Conservation (phyloP, 2,797 vertebrate genomes). For the Epinephelus awoara region DNA sequence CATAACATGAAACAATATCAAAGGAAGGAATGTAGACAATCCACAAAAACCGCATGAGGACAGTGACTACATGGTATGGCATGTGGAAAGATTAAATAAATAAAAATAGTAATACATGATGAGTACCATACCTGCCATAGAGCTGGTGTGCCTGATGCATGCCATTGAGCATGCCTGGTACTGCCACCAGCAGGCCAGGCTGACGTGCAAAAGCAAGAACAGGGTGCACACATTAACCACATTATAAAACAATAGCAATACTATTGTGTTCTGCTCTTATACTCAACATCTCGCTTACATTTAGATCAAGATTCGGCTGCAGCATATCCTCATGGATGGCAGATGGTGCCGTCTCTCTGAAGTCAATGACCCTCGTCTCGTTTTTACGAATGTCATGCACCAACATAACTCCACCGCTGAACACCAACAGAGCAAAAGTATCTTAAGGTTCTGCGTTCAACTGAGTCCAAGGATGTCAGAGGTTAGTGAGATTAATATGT, state of each 20-base stretch:
- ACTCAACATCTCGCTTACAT: constrained; percentile 77
- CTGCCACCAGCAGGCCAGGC: constrained; percentile 94
- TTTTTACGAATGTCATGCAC: constrained; percentile 96
- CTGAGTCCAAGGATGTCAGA: neutral
- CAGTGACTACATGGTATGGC: neutral
- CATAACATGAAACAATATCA: neutral
- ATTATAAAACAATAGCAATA: neutral
- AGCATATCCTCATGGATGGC: constrained; percentile 88
- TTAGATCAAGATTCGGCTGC: constrained; percentile 84
- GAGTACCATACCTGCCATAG: constrained; percentile 91
- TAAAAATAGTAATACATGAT: neutral
- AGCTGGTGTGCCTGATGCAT: constrained; percentile 93
- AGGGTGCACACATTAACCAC: constrained; percentile 7
- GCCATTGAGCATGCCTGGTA: constrained; percentile 96
- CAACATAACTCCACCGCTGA: constrained; percentile 97
- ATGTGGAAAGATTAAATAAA: neutral
- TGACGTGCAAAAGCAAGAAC: constrained; percentile 71
- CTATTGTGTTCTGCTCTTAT: neutral
- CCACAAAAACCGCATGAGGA: neutral
- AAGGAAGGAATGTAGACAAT: constrained; percentile 2
- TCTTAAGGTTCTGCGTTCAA: constrained; percentile 4
- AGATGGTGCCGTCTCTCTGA: constrained; percentile 94
- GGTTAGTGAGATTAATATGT: neutral
- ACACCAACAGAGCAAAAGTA: constrained; percentile 25
- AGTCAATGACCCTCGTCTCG: constrained; percentile 94